phyloP scores from a whole-genome alignment of 2,888 invertebrate genomes.

The Heterodera filipjevi region DNA sequence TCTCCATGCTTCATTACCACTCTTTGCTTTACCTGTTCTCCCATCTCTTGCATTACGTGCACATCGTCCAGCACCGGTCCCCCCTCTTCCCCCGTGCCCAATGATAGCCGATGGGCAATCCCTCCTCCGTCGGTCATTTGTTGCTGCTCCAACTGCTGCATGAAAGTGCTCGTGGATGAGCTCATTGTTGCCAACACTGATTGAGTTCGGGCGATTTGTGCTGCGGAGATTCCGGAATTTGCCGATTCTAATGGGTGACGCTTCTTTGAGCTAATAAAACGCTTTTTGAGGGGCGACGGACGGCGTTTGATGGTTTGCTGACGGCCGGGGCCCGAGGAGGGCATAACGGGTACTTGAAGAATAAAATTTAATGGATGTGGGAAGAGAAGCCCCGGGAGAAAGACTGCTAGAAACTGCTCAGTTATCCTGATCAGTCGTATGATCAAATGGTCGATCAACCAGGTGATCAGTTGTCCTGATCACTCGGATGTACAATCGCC shows the following conservation, averaged over 20 bases:
- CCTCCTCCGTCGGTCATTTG: constrained; percentile 1
- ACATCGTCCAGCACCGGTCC: constrained; percentile 44
- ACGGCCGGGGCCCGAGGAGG: constrained; percentile 59
- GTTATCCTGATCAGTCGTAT: too few relatives aligned
- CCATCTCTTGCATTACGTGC: constrained; percentile 47
- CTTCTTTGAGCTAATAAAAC: constrained; percentile 46
- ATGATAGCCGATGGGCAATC: constrained; percentile 19
- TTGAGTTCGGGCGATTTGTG: background rate
- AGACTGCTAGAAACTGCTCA: too few relatives aligned
- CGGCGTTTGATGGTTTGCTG: constrained; percentile 50
- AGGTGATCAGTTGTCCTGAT: too few relatives aligned
- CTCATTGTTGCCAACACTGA: constrained; percentile 5
- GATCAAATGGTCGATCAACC: constrained; percentile 3
- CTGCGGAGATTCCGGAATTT: background rate
- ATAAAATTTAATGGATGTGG: background rate
- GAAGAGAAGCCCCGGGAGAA: constrained; percentile 13
- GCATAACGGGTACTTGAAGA: constrained; percentile 49
- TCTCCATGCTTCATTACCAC: too few relatives aligned
- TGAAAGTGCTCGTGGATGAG: constrained; percentile 18
- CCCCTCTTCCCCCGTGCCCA: constrained; percentile 28
- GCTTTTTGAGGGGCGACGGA: constrained; percentile 37
- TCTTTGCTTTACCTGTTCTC: constrained; percentile 38
- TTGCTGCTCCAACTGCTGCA: constrained; percentile 24
- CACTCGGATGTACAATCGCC: too few relatives aligned
- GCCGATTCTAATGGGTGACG: constrained; percentile 43